These are phyloP conservation scores for Thecocarcelia acutangulata DNA, from an alignment of 2,888 invertebrate species.

Conservation along the genomic window DNA sequence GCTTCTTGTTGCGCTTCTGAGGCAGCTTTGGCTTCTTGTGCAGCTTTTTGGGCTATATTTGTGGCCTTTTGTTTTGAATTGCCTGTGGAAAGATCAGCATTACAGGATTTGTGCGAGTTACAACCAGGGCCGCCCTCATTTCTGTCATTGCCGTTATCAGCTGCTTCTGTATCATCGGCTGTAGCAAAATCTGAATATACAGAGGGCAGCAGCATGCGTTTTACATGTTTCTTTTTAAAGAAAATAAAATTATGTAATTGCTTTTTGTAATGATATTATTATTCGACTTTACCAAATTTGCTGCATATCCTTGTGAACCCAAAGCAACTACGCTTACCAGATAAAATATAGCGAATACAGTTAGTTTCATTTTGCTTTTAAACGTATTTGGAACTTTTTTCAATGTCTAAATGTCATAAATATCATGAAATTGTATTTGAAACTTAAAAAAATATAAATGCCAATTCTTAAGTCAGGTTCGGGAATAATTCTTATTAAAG, in stretches of 20 bases:
- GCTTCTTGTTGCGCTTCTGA: conserved; percentile 84
- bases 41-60: conserved; percentile 88
- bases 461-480: too few species aligned
- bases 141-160: conserved; percentile 39
- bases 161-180: conserved; percentile 80
- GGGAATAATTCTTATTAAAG: too few species aligned
- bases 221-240: conserved; percentile 28
- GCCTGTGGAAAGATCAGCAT: conserved; percentile 13
- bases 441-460: too few species aligned
- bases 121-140: conserved; percentile 79
- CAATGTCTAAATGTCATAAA: too few species aligned
- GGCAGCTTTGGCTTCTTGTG: conserved; percentile 83
- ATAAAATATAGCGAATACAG: conserved; percentile 39
- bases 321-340: not conserved
- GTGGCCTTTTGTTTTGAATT: conserved; percentile 82
- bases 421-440: too few species aligned
- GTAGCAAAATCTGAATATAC: conserved; percentile 52
- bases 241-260: not conserved
- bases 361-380: conserved; percentile 31
- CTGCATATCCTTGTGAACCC: not conserved
- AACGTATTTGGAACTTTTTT: not conserved
- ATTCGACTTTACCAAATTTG: conserved; percentile 20
- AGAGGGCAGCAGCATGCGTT: conserved; percentile 33
- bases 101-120: conserved; percentile 9
- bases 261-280: not conserved